These are phyloP conservation scores for Rhyacophila evoluta DNA, from an alignment of 2,888 invertebrate species.

Conservation along the genomic window DNA sequence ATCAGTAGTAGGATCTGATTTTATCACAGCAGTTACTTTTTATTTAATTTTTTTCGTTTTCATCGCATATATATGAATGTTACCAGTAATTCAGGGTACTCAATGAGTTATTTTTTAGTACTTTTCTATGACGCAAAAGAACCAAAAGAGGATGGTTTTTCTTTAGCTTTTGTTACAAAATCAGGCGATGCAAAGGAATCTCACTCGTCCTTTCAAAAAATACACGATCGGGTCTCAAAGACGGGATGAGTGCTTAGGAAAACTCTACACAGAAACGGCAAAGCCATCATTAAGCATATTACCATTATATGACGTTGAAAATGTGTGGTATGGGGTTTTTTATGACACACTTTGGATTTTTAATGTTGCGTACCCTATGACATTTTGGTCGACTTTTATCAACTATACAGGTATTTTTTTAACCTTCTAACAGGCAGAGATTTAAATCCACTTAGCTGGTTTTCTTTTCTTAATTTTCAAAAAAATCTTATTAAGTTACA, in stretches of 20 bases:
- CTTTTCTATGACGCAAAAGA: not conserved
- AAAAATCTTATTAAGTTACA: too few relatives aligned
- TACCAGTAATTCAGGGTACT: too few relatives aligned
- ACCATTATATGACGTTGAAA: not conserved
- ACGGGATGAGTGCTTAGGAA: not conserved
- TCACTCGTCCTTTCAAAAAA: not conserved
- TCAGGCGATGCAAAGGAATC: constrained; percentile 1
- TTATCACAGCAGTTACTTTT: too few relatives aligned
- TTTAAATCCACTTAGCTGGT: too few relatives aligned
- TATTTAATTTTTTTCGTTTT: too few relatives aligned
- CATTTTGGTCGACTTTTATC: not conserved
- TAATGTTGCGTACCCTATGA: not conserved
- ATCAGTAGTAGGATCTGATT: too few relatives aligned
- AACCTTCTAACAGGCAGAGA: too few relatives aligned
- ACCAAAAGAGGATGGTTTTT: not conserved
- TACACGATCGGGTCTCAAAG: not conserved
- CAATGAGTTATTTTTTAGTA: not conserved
- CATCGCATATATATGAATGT: too few relatives aligned
- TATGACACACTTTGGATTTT: not conserved
- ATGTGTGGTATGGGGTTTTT: not conserved
- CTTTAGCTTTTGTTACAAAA: not conserved
- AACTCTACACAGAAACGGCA: not conserved
- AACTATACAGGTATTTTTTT: too few relatives aligned
- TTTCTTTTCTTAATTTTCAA: too few relatives aligned
- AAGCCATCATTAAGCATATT: not conserved